Conservation (phyloP, 2,888 invertebrate genomes). For the Diaprepes abbreviatus region DNA sequence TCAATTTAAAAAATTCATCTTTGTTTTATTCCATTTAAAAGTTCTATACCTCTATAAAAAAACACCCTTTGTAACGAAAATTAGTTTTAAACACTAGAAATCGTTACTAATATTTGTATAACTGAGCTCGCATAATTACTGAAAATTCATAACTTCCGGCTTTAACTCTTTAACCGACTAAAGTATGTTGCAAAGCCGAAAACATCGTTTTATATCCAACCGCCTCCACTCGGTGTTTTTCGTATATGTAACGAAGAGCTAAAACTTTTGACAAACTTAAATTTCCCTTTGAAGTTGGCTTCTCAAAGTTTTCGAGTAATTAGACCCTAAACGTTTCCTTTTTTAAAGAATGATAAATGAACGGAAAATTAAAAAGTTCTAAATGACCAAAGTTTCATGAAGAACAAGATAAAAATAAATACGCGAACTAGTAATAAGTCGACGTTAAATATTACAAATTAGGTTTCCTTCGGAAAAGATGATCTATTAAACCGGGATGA, state of each 20-base stretch:
- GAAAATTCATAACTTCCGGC: conserved; percentile 1
- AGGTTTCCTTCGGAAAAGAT: too few species aligned
- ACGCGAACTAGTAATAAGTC: too few species aligned
- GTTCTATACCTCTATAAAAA: too few species aligned
- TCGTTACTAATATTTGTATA: too few species aligned
- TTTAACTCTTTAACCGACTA: background rate
- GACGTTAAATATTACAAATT: too few species aligned
- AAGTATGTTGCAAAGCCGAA: background rate
- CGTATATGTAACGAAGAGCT: background rate
- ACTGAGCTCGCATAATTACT: too few species aligned
- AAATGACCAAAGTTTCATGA: conserved; percentile 36
- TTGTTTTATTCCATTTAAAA: too few species aligned
- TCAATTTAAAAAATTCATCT: too few species aligned
- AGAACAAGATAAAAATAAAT: conserved; percentile 15
- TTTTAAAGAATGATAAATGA: conserved; percentile 23
- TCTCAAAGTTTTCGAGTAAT: conserved; percentile 36
- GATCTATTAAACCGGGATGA: too few species aligned
- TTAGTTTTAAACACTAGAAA: too few species aligned
- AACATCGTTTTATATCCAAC: background rate
- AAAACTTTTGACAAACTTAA: conserved; percentile 37
- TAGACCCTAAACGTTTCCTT: conserved; percentile 19
- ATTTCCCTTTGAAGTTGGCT: conserved; percentile 39
- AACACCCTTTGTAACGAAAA: too few species aligned
- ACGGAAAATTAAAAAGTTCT: conserved; percentile 33
- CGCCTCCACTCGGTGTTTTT: background rate